phyloP scores from a whole-genome alignment of 2,888 invertebrate genomes.

The Baronia brevicornis region DNA sequence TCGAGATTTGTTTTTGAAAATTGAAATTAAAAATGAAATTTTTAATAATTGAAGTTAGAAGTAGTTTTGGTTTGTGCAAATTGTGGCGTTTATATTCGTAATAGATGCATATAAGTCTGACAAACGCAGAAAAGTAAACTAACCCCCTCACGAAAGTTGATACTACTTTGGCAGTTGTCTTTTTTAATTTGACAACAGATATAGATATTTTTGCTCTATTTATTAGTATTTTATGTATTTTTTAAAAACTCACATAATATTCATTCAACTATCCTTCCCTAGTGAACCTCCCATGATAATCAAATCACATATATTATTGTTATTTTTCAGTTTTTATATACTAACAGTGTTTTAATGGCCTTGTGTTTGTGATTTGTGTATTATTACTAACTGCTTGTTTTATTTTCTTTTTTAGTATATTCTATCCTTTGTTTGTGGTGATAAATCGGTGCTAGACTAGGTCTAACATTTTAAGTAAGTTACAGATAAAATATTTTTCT shows the following conservation, averaged over 20 bases:
- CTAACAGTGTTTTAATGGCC: constrained; percentile 47
- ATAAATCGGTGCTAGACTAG: constrained; percentile 60
- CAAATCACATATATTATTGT: constrained; percentile 24
- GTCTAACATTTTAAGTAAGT: constrained; percentile 33
- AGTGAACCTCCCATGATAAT: constrained; percentile 30
- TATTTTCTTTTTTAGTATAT: constrained; percentile 31
- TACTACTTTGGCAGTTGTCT: neutral
- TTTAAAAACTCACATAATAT: constrained; percentile 13
- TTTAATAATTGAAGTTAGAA: constrained; percentile 10
- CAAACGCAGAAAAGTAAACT: constrained; percentile 41
- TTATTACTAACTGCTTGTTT: constrained; percentile 60
- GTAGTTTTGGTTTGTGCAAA: constrained; percentile 44
- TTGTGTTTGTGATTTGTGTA: constrained; percentile 47
- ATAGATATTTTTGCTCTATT: no score
- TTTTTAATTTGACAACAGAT: neutral
- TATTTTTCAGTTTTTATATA: constrained; percentile 37
- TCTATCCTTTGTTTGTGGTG: constrained; percentile 46
- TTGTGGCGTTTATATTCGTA: constrained; percentile 38
- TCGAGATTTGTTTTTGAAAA: neutral
- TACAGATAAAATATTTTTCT: constrained; percentile 27
- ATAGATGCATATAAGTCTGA: constrained; percentile 36
- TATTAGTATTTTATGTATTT: constrained; percentile 5
- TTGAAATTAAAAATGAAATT: constrained; percentile 10
- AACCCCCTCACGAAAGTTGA: constrained; percentile 6
- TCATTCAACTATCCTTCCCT: constrained; percentile 17